phyloP scores from a whole-genome alignment of 2,888 invertebrate genomes.

The Poecilobothrus nobilitatus region DNA sequence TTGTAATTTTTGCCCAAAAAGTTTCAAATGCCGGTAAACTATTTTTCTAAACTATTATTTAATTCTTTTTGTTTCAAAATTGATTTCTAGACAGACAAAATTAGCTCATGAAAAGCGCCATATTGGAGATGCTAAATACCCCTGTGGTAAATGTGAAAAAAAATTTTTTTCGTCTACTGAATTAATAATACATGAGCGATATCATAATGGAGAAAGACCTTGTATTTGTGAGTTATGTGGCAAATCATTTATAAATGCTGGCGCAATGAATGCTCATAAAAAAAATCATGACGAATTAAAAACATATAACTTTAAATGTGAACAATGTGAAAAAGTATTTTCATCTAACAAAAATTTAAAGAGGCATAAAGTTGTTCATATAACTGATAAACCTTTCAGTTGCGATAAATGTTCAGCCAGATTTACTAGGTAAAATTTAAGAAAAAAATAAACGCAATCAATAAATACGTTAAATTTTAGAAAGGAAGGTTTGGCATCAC shows the following conservation, averaged over 20 bases:
- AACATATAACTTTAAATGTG: slow-evolving; percentile 1
- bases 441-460: background rate
- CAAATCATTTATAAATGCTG: background rate
- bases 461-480: background rate
- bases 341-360: background rate
- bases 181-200: background rate
- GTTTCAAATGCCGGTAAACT: slow-evolving; percentile 3
- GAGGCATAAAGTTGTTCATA: background rate
- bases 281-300: slow-evolving; percentile 10
- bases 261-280: slow-evolving; percentile 10
- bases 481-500: background rate
- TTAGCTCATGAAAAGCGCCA: slow-evolving; percentile 3
- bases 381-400: background rate
- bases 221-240: slow-evolving; percentile 10
- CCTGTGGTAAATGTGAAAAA: background rate
- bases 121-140: background rate
- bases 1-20: slow-evolving; percentile 2
- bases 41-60: background rate
- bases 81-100: background rate
- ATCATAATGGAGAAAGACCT: background rate
- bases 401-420: background rate
- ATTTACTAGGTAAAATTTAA: background rate
- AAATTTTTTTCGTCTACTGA: background rate
- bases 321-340: slow-evolving; percentile 4
- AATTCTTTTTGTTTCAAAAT: background rate